phyloP scores from a whole-genome alignment of 2,113 vertebrate species.

The Hassar affinis region DNA sequence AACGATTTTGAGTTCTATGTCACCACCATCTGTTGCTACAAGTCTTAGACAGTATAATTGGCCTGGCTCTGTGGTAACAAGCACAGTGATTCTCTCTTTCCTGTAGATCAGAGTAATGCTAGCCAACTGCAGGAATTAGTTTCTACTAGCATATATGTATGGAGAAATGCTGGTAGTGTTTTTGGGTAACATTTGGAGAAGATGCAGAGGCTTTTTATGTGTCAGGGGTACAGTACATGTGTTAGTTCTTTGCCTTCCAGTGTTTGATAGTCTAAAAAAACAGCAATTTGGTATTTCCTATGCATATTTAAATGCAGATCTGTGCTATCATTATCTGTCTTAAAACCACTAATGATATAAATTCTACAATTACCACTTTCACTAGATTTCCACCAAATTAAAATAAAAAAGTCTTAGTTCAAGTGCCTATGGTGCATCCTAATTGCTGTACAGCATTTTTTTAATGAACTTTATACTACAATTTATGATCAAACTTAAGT shows the following conservation, averaged over 20 bases:
- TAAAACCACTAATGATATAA: not conserved
- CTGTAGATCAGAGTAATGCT: not conserved
- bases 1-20: not conserved
- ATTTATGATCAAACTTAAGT: not conserved
- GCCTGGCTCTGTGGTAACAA: not conserved
- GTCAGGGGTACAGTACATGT: not conserved
- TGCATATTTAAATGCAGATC: too few relatives aligned
- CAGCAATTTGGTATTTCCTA: too few relatives aligned
- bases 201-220: not conserved
- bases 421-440: not conserved
- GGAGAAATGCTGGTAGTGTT: not conserved
- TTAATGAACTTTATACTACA: not conserved
- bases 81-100: not conserved
- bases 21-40: conserved; percentile 1
- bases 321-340: not conserved
- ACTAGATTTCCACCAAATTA: too few relatives aligned
- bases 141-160: not conserved
- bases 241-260: not conserved
- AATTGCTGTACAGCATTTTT: not conserved
- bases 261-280: not conserved
- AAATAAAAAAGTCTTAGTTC: not conserved
- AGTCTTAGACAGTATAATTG: conserved; percentile 1
- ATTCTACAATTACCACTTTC: too few relatives aligned
- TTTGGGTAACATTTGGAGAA: not conserved
- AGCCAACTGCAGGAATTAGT: not conserved